phyloP scores from a whole-genome alignment of 1,140 invertebrate species.

The Papilio polytes region DNA sequence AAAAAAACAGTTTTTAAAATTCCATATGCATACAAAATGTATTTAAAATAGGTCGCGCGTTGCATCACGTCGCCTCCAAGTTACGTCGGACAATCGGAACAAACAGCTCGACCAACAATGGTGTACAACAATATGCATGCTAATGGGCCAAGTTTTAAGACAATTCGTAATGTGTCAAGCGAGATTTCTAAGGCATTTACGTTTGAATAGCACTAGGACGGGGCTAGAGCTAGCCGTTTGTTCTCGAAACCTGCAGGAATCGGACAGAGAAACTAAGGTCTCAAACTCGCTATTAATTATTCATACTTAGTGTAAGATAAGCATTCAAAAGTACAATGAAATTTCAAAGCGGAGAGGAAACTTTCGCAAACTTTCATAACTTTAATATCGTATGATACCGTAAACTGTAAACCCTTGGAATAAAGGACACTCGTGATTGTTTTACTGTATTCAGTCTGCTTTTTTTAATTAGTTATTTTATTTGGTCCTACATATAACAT shows the following conservation, averaged over 20 bases:
- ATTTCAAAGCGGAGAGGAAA: no score
- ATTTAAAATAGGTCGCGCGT: conserved; percentile 36
- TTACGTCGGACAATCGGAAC: conserved; percentile 38
- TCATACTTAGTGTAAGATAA: not conserved
- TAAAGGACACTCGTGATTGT: not conserved
- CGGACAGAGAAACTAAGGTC: conserved; percentile 15
- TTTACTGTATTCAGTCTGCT: not conserved
- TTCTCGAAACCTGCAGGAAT: conserved; percentile 22
- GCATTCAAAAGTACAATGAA: not conserved
- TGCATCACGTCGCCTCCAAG: conserved; percentile 40
- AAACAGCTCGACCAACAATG: conserved; percentile 42
- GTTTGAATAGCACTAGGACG: conserved; percentile 47
- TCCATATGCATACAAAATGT: conserved; percentile 7
- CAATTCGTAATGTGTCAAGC: conserved; percentile 46
- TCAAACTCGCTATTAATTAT: conserved; percentile 1
- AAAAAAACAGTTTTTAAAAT: not conserved
- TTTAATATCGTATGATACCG: no score
- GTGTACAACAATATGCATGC: conserved; percentile 46
- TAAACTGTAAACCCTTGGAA: not conserved
- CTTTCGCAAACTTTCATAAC: no score
- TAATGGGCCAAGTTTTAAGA: conserved; percentile 46
- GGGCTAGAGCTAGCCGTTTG: conserved; percentile 12
- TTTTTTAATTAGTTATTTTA: not conserved
- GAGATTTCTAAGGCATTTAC: conserved; percentile 50
- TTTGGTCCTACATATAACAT: not conserved